These are phyloP conservation scores for Corynorhinus townsendii DNA, from an alignment of 2,113 vertebrate species.

Conservation along the genomic window DNA sequence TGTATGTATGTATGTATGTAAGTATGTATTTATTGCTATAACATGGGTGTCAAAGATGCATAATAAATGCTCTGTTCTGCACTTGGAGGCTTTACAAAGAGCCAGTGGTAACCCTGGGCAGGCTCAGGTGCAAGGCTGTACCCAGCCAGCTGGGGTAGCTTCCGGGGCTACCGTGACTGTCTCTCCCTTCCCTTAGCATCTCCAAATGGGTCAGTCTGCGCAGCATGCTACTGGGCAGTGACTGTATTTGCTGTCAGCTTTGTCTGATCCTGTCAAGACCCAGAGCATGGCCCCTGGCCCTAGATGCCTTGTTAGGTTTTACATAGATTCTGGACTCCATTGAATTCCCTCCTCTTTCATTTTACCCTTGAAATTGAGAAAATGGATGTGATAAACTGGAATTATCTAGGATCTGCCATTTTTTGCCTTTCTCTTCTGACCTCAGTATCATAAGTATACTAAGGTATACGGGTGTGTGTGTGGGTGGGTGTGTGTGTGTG, in stretches of 20 bases:
- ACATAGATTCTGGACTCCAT: background rate
- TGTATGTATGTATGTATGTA: no score
- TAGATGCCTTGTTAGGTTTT: background rate
- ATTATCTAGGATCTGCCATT: background rate
- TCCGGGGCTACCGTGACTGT: background rate
- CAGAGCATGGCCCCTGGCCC: background rate
- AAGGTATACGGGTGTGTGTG: background rate
- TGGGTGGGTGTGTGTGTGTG: background rate
- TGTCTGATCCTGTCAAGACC: background rate
- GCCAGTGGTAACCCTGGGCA: background rate
- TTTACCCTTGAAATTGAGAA: background rate
- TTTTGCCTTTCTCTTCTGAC: slow-evolving; percentile 18
- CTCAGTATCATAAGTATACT: background rate
- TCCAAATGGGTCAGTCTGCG: background rate
- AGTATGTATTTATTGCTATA: background rate
- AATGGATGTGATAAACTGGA: background rate
- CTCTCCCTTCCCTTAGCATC: background rate
- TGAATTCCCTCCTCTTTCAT: background rate
- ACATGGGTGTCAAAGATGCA: background rate
- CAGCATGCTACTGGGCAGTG: no score
- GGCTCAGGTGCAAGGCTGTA: background rate
- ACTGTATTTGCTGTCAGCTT: background rate
- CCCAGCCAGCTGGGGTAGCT: background rate
- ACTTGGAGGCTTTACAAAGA: background rate
- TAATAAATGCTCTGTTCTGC: background rate